Percentiles rank a stretch among this genome's conserved stretches.
These are phyloP conservation scores for Sebastiscus tertius DNA, from an alignment of 2,797 vertebrate species.

Conservation along the genomic window DNA sequence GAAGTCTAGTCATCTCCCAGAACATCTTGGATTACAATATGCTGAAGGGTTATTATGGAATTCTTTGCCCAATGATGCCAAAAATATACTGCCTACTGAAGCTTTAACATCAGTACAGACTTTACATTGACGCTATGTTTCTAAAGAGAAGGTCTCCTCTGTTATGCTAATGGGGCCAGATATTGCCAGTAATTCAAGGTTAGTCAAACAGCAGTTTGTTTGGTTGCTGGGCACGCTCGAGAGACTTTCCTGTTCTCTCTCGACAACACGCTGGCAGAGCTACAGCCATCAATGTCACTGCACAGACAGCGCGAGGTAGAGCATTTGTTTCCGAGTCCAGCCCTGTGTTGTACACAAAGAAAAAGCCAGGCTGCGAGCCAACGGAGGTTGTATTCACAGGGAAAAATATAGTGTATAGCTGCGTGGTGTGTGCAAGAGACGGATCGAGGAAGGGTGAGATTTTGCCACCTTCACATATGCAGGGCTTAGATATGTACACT, in stretches of 20 bases:
- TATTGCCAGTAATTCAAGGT: constrained; percentile 75
- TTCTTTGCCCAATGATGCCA: too few species aligned
- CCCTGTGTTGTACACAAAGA: constrained; percentile 39
- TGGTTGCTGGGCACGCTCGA: constrained; percentile 51
- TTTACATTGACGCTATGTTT: constrained; percentile 18
- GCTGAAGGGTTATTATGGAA: too few species aligned
- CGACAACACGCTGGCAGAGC: constrained; percentile 45
- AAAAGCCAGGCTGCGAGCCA: constrained; percentile 14
- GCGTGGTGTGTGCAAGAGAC: not conserved
- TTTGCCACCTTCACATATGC: not conserved
- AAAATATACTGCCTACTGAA: too few species aligned
- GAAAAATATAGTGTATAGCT: not conserved
- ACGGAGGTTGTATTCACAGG: constrained; percentile 1
- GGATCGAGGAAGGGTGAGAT: not conserved
- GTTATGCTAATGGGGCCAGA: constrained; percentile 71
- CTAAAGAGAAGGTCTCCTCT: constrained; percentile 53
- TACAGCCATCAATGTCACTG: constrained; percentile 50
- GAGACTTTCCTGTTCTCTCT: constrained; percentile 55
- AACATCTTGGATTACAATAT: too few species aligned
- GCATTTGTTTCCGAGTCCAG: constrained; percentile 36
- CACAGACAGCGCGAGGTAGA: constrained; percentile 20
- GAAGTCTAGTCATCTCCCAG: too few species aligned
- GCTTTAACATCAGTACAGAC: not conserved
- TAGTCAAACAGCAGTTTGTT: constrained; percentile 76
- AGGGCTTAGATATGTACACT: not conserved